These are phyloP conservation scores for Taphrorychus bicolor DNA, from an alignment of 2,888 invertebrate species.

Conservation along the genomic window DNA sequence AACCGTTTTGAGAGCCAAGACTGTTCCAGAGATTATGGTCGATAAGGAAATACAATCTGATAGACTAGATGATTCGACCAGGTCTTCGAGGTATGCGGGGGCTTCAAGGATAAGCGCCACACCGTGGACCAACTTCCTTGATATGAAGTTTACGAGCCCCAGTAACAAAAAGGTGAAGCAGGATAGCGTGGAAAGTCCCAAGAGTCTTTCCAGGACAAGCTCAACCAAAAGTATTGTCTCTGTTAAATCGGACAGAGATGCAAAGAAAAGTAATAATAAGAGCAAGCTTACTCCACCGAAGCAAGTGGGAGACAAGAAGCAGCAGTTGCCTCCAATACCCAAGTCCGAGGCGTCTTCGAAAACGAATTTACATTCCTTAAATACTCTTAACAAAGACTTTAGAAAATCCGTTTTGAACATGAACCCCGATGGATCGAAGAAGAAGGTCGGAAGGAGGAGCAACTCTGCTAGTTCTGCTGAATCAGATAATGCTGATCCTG, in stretches of 20 bases:
- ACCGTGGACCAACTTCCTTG: slow-evolving; percentile 71
- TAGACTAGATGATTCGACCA: slow-evolving; percentile 72
- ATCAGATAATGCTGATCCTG: slow-evolving; percentile 60
- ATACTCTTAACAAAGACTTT: slow-evolving; percentile 73
- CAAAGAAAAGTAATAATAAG: slow-evolving; percentile 48
- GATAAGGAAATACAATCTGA: slow-evolving; percentile 80
- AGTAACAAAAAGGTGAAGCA: slow-evolving; percentile 40
- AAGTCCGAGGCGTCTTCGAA: slow-evolving; percentile 56
- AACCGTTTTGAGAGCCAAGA: slow-evolving; percentile 68
- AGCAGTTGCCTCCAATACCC: slow-evolving; percentile 61
- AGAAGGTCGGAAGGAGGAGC: slow-evolving; percentile 59
- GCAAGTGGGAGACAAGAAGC: slow-evolving; percentile 49
- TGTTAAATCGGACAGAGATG: slow-evolving; percentile 47
- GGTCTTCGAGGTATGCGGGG: slow-evolving; percentile 71
- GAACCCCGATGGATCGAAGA: slow-evolving; percentile 59
- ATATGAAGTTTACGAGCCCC: slow-evolving; percentile 61
- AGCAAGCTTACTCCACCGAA: slow-evolving; percentile 49
- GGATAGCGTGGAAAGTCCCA: slow-evolving; percentile 55
- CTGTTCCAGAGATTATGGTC: slow-evolving; percentile 63
- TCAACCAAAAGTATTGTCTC: slow-evolving; percentile 59
- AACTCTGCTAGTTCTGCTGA: slow-evolving; percentile 61
- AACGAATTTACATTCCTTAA: slow-evolving; percentile 55
- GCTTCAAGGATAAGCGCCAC: slow-evolving; percentile 63
- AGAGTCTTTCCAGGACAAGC: slow-evolving; percentile 59
- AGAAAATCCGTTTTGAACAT: slow-evolving; percentile 78